Evolutionary conservation across 2,797 vertebrate species (phyloP).

Genomic region (Psittacula derbiana): DNA sequence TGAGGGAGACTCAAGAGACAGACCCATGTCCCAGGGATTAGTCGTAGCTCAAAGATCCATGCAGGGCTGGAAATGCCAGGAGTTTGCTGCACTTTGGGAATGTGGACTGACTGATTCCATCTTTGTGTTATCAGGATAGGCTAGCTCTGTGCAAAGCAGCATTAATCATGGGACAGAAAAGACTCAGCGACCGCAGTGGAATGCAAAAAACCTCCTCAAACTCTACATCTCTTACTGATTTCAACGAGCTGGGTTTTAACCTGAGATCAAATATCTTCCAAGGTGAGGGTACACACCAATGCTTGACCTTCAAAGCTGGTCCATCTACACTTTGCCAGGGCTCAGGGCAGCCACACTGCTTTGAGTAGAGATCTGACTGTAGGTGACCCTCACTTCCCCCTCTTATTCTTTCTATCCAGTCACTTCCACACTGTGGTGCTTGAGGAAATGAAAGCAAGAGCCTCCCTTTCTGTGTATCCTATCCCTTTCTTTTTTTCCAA

Average conservation of each 20-base stretch:
- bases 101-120: background rate
- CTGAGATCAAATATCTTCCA: conserved; percentile 74
- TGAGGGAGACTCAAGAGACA: background rate
- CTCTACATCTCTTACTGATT: conserved; percentile 58
- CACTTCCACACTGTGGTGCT: background rate
- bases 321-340: background rate
- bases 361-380: background rate
- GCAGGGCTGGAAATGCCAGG: background rate
- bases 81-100: background rate
- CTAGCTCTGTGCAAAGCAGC: conserved; percentile 1
- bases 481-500: background rate
- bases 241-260: conserved; percentile 69
- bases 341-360: background rate
- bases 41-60: background rate
- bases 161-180: conserved; percentile 27
- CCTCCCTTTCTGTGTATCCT: background rate
- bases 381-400: background rate
- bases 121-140: conserved; percentile 26
- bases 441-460: background rate
- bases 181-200: background rate
- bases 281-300: conserved; percentile 61
- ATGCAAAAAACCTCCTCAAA: background rate
- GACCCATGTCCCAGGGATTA: background rate
- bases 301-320: background rate
- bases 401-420: background rate